A percentile compares a stretch with the other conserved stretches of the same genome.
Conservation (phyloP, 2,113 vertebrate species). For the Strix aluco region DNA sequence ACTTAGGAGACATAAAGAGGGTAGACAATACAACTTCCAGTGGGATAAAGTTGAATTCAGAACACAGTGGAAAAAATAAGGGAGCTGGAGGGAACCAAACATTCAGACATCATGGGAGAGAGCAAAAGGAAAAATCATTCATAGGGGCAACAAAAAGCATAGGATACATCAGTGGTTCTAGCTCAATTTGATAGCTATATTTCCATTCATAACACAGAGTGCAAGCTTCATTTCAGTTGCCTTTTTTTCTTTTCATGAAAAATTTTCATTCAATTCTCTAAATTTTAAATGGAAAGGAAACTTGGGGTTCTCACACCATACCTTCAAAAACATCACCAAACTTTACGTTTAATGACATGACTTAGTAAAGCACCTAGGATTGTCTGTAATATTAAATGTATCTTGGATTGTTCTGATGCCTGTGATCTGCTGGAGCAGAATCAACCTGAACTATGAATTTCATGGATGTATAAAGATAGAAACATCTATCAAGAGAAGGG, state of each 20-base stretch:
- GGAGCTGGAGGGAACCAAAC: not conserved
- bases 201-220: not conserved
- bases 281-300: not conserved
- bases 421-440: not conserved
- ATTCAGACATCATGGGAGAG: not conserved
- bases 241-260: not conserved
- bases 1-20: not conserved
- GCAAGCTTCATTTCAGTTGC: not conserved
- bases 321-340: not conserved
- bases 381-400: not conserved
- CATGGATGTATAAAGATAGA: not conserved
- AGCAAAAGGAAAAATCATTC: not conserved
- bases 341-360: not conserved
- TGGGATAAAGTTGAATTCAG: not conserved
- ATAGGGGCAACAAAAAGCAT: not conserved
- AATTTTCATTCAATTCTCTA: not conserved
- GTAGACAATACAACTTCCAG: not conserved
- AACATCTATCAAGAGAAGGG: not conserved
- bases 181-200: not conserved
- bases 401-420: not conserved
- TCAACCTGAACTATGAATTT: not conserved
- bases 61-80: not conserved
- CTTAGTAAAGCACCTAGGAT: not conserved
- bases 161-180: not conserved
- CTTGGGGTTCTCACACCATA: fast-evolving